These are phyloP conservation scores for Craterocephalus amniculus DNA, from an alignment of 2,797 vertebrate species.

Conservation along the genomic window DNA sequence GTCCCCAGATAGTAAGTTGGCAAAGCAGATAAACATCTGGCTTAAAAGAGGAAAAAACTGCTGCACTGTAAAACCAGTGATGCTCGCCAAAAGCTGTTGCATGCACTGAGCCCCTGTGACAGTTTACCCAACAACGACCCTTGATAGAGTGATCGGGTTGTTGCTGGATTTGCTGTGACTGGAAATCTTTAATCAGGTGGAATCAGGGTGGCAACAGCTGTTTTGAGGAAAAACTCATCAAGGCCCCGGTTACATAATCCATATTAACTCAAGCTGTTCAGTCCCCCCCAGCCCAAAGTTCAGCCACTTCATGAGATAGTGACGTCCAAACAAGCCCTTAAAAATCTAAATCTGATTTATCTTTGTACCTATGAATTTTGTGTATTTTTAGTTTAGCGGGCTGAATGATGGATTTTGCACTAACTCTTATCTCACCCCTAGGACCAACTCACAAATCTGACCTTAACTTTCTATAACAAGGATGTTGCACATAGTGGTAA, in stretches of 20 bases:
- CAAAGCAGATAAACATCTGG: conserved; percentile 43
- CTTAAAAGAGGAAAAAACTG: not conserved
- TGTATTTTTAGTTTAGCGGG: not conserved
- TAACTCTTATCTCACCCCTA: too few relatives aligned
- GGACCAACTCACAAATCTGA: not conserved
- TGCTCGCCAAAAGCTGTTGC: not conserved
- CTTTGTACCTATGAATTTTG: conserved; percentile 6
- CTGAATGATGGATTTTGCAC: not conserved
- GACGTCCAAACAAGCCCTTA: conserved; percentile 40
- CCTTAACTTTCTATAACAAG: not conserved
- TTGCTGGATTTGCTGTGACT: conserved; percentile 65
- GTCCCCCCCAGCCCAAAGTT: conserved; percentile 1
- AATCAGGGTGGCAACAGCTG: conserved; percentile 75
- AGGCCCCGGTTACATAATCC: conserved; percentile 76
- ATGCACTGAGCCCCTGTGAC: conserved; percentile 1
- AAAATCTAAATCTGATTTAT: conserved; percentile 37
- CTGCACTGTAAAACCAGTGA: not conserved
- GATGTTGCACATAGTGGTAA: not conserved
- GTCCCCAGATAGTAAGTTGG: conserved; percentile 40
- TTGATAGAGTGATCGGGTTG: conserved; percentile 19
- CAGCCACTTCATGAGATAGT: conserved; percentile 68
- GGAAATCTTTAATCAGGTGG: conserved; percentile 77
- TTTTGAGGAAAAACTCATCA: conserved; percentile 84
- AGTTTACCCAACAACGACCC: conserved; percentile 19
- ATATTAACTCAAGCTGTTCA: conserved; percentile 76